These are phyloP conservation scores for Ganaspis brasiliensis DNA, from an alignment of 2,888 invertebrate genomes.

Conservation along the genomic window DNA sequence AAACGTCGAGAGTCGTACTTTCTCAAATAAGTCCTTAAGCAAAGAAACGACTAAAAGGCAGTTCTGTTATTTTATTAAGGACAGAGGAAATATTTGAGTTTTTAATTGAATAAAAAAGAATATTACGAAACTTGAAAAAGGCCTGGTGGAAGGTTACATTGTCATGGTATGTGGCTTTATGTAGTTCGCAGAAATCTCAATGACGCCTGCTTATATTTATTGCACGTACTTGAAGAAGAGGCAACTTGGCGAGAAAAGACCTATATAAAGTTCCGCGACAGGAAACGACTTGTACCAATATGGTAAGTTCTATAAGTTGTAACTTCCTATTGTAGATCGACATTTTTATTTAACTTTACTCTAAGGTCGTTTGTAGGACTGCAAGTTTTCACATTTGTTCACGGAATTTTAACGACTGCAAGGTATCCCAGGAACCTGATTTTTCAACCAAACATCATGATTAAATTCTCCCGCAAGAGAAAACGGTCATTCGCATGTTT, in stretches of 20 bases:
- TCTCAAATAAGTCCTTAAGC: no score
- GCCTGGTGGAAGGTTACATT: background rate
- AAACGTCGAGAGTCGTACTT: no score
- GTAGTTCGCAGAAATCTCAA: slow-evolving; percentile 30
- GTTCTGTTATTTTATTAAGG: background rate
- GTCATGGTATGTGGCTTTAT: slow-evolving; percentile 18
- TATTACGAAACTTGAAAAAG: slow-evolving; percentile 1
- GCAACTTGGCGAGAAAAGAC: slow-evolving; percentile 39
- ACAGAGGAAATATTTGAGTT: background rate
- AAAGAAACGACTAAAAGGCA: background rate
- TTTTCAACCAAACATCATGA: slow-evolving; percentile 13
- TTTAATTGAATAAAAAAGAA: background rate
- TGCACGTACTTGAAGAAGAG: slow-evolving; percentile 25
- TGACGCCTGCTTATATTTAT: slow-evolving; percentile 38
- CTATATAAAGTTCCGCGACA: slow-evolving; percentile 39
- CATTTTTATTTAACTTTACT: slow-evolving; percentile 29
- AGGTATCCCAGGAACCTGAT: slow-evolving; percentile 18
- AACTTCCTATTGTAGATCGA: slow-evolving; percentile 41
- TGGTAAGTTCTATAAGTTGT: slow-evolving; percentile 25
- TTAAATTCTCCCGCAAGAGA: background rate
- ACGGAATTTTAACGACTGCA: slow-evolving; percentile 33
- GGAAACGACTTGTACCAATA: slow-evolving; percentile 40
- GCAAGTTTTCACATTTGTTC: slow-evolving; percentile 30
- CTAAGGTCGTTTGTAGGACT: slow-evolving; percentile 29
- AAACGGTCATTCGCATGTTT: background rate